phyloP scores from a whole-genome alignment of 2,797 vertebrate species.

The Alcedo quadribrachys region DNA sequence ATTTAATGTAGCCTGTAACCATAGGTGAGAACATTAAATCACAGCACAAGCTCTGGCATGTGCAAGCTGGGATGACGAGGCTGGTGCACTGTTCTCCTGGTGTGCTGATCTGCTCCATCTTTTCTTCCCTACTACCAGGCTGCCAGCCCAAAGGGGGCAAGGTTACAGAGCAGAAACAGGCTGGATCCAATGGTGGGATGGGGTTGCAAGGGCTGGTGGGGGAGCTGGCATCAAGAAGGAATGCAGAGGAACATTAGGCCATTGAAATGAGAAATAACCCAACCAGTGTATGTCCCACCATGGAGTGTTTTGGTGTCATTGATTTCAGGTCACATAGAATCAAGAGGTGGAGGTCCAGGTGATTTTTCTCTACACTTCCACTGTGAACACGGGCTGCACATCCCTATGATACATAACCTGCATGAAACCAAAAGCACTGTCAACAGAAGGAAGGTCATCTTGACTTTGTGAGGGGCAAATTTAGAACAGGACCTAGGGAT shows the following conservation, averaged over 20 bases:
- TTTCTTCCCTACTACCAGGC: accelerated
- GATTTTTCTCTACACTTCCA: neutral
- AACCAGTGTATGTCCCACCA: accelerated
- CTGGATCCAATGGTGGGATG: neutral
- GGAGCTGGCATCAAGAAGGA: neutral
- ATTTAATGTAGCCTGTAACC: neutral
- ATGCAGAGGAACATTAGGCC: accelerated
- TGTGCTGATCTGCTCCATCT: accelerated
- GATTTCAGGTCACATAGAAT: neutral
- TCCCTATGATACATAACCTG: neutral
- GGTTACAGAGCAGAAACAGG: neutral
- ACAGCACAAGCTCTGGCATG: accelerated
- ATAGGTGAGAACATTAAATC: neutral
- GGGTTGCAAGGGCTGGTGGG: neutral
- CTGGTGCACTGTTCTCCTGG: accelerated
- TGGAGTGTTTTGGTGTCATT: neutral
- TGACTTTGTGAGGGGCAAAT: neutral
- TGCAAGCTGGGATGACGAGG: neutral
- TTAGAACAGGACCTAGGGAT: neutral
- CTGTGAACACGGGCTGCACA: neutral
- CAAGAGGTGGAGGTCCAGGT: neutral
- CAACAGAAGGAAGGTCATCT: neutral
- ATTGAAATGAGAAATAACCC: neutral
- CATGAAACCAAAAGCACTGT: neutral
- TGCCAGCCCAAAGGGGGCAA: neutral